Base-by-base conservation (phyloP, 2,888 invertebrate genomes). In the Bembecia ichneumoniformis region DNA sequence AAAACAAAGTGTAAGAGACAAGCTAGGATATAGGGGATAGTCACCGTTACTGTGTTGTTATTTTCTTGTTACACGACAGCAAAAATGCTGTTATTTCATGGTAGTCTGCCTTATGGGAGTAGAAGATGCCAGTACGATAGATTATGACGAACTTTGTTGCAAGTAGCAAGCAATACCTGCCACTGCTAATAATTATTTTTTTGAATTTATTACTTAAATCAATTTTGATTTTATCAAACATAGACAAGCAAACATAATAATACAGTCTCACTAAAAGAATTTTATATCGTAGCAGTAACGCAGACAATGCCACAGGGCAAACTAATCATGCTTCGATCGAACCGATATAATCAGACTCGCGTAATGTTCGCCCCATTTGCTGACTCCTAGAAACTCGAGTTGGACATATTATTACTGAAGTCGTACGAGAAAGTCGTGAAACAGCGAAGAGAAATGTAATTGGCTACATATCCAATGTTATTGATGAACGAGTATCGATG, bases 301-400 rank as follows among this genome's bases (percentile, higher is more conserved):
- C 28, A 40, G 14, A 14, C 40, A 48, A 28, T 35, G 35, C 49
- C 35, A 28, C 34, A 43, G 43, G 10, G 44, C 45, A 49, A 44
- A 35, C 35, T 44, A 45, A 20, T 28, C 20, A 28, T 46, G 13
- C 20, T 46, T 52, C 55, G 55, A 58, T 58, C 55, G 51, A 34
- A 51, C 47, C 52, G 58, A 68, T 60, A 58, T 65, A 62, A 68
- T 66, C 64, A 62, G 56, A 47, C 52, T 57, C 66, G 66, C 66
- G 68, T 67, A 65, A 51, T 54, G 56, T 53, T 52, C 55, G 56
- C 50, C 35, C 54, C 59, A 65, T 66, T 67, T 65, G 56, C 60
- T 58, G 58, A 59, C 65, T 66, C 61, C 55, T 52, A 58, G 60
- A 57, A 64, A 53, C 52, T 48, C 48, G 52, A 52, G 52, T 50